Conservation (phyloP, 2,113 vertebrate genomes). For the Mola mola region DNA sequence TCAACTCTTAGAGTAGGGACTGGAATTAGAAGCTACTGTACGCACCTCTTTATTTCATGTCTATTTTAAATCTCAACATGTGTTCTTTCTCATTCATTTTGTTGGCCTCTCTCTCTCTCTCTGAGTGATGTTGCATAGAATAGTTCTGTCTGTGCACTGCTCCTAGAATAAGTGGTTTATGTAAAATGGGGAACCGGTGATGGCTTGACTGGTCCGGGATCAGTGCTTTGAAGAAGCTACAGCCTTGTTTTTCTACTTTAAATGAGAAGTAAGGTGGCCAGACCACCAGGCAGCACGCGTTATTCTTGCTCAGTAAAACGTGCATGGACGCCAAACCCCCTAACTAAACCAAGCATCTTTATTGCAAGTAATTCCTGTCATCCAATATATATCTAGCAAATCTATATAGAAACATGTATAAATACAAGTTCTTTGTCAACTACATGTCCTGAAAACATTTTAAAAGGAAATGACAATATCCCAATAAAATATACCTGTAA, state of each 20-base stretch:
- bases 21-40: conserved; percentile 63
- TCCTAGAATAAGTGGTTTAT: conserved; percentile 44
- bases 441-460: conserved; percentile 71
- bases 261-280: conserved; percentile 59
- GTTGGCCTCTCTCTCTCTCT: conserved; percentile 60
- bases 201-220: conserved; percentile 63
- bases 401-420: conserved; percentile 75
- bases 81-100: conserved; percentile 58
- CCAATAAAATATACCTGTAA: conserved; percentile 73
- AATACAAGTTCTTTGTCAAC: conserved; percentile 70
- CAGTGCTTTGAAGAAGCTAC: conserved; percentile 63
- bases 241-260: conserved; percentile 64
- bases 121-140: conserved; percentile 73
- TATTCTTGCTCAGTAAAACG: conserved; percentile 74
- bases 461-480: conserved; percentile 68
- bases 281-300: conserved; percentile 68
- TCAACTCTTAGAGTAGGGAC: conserved; percentile 60
- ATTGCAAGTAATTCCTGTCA: conserved; percentile 70
- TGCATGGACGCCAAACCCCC: conserved; percentile 78
- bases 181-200: conserved; percentile 35
- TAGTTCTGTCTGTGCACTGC: conserved; percentile 64
- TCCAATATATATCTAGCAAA: conserved; percentile 69
- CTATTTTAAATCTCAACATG: conserved; percentile 56
- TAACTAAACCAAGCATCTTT: conserved; percentile 70
- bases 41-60: conserved; percentile 54